Evolutionary conservation across 92 coral and sea anemone genomes (phyloP), one percentile per base, ranked within the genome.

Genomic region (Diadumene lineata): DNA sequence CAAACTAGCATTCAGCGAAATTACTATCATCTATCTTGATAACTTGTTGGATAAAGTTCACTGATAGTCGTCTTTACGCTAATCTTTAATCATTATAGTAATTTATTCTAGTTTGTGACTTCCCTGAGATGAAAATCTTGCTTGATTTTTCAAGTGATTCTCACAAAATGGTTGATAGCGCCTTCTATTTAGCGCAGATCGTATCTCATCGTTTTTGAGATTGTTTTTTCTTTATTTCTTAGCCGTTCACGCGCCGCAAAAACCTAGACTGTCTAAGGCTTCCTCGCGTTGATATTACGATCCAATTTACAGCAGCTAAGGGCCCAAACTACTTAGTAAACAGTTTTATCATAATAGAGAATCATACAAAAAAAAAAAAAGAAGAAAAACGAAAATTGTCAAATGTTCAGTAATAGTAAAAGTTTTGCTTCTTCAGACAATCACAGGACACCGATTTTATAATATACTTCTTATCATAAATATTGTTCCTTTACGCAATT

Each of bases 61-160:
- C 29, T 56, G 65, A 70, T 53, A 70, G 75, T 19, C 51, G 60
- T 24, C 51, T 51, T 50, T 31, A 28, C 55, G 23, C 18, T 70
- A 70, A 70, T 70, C 75, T 56, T 55, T 55, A 70, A 53, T 70
- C 48, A 70, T 70, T 55, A 31, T 23, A 70, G 60, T 30, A 70
- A 70, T 70, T 26, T 34, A 70, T 70, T 32, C 55, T 21, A 18
- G 75, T 34, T 18, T 43, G 64, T 53, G 58, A 53, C 58, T 53
- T 53, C 24, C 24, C 58, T 16, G 24, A 53, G 58, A 53, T 53
- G 58, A 21, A 70, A 50, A 70, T 70, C 75, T 70, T 53, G 22
- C 62, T 70, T 70, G 75, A 70, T 70, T 70, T 53, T 70, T 70
- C 75, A 70, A 70, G 75, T 51, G 75, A 70, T 53, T 70, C 75